Conservation (phyloP, 2,797 vertebrate genomes). For the Gastrophryne carolinensis region DNA sequence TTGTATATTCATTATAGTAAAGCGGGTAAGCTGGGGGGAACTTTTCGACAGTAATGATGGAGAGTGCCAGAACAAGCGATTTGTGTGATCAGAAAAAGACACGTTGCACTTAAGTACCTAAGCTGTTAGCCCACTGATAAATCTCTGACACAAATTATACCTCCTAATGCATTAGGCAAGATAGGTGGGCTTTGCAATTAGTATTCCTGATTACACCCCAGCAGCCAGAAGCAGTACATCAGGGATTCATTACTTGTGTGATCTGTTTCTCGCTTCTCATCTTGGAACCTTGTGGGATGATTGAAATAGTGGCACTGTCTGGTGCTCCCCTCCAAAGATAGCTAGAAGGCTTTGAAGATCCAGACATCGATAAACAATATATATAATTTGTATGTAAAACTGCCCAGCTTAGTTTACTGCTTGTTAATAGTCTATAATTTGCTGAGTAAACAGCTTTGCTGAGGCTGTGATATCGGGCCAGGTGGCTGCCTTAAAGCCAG, state of each 20-base stretch:
- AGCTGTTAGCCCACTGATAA: not conserved
- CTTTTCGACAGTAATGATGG: too few relatives aligned
- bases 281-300: not conserved
- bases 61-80: not conserved
- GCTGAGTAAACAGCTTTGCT: constrained; percentile 37
- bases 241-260: constrained; percentile 21
- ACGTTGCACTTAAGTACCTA: not conserved
- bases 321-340: not conserved
- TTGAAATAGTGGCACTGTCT: not conserved
- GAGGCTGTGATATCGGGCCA: constrained; percentile 39
- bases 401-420: constrained; percentile 10
- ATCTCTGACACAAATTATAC: not conserved
- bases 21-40: too few relatives aligned
- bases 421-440: constrained; percentile 36
- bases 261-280: constrained; percentile 23
- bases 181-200: constrained; percentile 13
- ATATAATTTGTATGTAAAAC: constrained; percentile 27
- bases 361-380: constrained; percentile 23
- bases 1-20: too few relatives aligned
- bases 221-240: constrained; percentile 13
- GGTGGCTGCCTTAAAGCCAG: constrained; percentile 30
- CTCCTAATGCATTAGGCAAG: not conserved
- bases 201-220: constrained; percentile 19
- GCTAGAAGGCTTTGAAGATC: constrained; percentile 23
- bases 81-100: not conserved